Percentiles rank a stretch among this genome's conserved stretches.
phyloP scores from a whole-genome alignment of 2,888 invertebrate genomes.

The Lasioglossum zephyrum region DNA sequence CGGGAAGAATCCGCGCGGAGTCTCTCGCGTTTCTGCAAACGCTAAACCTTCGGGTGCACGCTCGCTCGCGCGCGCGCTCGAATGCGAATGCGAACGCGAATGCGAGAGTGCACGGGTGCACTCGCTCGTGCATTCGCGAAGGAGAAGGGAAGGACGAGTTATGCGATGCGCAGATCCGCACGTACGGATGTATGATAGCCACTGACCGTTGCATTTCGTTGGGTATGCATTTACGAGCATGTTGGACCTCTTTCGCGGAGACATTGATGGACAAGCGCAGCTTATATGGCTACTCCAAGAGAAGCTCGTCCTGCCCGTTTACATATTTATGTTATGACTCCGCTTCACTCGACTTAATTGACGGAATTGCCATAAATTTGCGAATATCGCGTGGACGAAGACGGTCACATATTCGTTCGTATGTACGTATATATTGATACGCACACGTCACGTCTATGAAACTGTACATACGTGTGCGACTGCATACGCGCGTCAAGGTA shows the following conservation, averaged over 20 bases:
- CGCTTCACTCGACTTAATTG: constrained; percentile 83
- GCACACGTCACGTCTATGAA: not conserved
- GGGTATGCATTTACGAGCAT: constrained; percentile 79
- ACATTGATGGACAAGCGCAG: constrained; percentile 84
- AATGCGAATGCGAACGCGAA: not conserved
- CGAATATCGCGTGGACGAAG: constrained; percentile 76
- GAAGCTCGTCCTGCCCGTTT: constrained; percentile 77
- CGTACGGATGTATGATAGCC: constrained; percentile 79
- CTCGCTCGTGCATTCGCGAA: not conserved
- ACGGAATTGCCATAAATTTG: constrained; percentile 83
- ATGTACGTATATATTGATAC: not conserved
- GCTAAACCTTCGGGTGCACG: constrained; percentile 52
- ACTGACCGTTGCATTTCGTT: constrained; percentile 78
- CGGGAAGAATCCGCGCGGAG: constrained; percentile 29
- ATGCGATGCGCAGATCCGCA: constrained; percentile 66
- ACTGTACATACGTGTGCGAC: not conserved
- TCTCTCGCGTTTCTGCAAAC: constrained; percentile 34
- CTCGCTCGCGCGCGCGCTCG: not conserved
- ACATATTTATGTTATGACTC: constrained; percentile 84
- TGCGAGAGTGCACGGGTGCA: not conserved
- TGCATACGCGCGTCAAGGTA: not conserved
- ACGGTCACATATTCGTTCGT: constrained; percentile 5
- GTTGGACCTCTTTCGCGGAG: constrained; percentile 78
- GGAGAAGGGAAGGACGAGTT: constrained; percentile 58
- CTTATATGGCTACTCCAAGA: constrained; percentile 80